Conservation (phyloP, 2,113 vertebrate species). For the Cephalopholis sonnerati region DNA sequence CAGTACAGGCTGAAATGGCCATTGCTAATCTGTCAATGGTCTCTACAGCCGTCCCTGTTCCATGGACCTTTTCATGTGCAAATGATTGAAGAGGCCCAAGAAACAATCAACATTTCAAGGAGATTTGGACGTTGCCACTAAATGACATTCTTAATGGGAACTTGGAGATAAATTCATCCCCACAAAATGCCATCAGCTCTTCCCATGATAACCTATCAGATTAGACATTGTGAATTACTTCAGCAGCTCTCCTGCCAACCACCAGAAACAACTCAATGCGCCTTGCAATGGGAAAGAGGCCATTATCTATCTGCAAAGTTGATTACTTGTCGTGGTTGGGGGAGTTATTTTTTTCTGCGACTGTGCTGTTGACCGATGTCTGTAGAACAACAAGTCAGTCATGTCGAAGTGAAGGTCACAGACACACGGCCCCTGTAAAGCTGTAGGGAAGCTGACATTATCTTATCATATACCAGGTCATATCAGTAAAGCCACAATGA, state of each 20-base stretch:
- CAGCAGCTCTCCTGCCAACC: conserved; percentile 42
- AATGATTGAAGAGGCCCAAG: conserved; percentile 61
- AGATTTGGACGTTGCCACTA: conserved; percentile 65
- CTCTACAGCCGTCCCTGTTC: conserved; percentile 18
- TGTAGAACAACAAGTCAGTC: conserved; percentile 50
- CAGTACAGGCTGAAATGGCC: conserved; percentile 42
- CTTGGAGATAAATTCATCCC: conserved; percentile 64
- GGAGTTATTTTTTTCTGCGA: conserved; percentile 20
- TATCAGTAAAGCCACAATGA: conserved; percentile 18
- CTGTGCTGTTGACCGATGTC: conserved; percentile 42
- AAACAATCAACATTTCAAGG: conserved; percentile 70
- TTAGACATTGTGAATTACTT: conserved; percentile 57
- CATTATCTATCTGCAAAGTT: conserved; percentile 66
- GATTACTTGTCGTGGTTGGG: conserved; percentile 59
- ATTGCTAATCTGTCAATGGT: conserved; percentile 53
- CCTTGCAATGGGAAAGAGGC: conserved; percentile 25
- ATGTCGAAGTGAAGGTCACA: conserved; percentile 65
- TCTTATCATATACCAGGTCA: conserved; percentile 13
- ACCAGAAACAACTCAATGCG: conserved; percentile 44
- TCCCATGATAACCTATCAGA: conserved; percentile 63
- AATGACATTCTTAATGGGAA: conserved; percentile 69
- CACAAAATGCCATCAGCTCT: conserved; percentile 65
- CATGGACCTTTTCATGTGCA: conserved; percentile 56
- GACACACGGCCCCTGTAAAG: neutral
- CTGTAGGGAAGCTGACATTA: conserved; percentile 40